Percentiles rank a stretch among this genome's conserved stretches.
Conservation (phyloP, 2,797 vertebrate species). For the Adrianichthys oophorus region DNA sequence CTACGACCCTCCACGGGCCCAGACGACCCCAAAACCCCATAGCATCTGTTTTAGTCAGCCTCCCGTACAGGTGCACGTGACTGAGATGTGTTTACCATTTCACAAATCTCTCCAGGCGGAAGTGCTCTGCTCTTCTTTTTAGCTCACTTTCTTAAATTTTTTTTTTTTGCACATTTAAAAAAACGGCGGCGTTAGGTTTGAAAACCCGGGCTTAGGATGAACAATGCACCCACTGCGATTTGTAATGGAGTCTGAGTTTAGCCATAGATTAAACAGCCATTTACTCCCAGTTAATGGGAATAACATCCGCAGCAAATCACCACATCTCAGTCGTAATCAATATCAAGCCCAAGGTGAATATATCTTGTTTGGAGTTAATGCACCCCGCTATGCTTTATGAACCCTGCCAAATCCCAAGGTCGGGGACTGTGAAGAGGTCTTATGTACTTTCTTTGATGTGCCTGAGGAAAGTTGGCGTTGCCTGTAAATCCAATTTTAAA, state of each 20-base stretch:
- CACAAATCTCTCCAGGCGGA: too few relatives aligned
- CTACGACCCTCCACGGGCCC: too few relatives aligned
- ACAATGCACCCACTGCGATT: slow-evolving; percentile 17
- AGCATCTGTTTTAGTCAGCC: too few relatives aligned
- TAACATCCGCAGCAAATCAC: slow-evolving; percentile 43
- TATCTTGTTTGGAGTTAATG: slow-evolving; percentile 42
- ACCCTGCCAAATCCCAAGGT: slow-evolving; percentile 47
- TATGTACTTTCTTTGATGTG: slow-evolving; percentile 51
- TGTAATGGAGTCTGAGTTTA: slow-evolving; percentile 24
- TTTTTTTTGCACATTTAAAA: too few relatives aligned
- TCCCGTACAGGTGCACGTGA: too few relatives aligned
- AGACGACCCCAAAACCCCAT: too few relatives aligned
- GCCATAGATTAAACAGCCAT: slow-evolving; percentile 37
- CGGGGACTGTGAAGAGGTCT: slow-evolving; percentile 22
- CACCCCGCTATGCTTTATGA: slow-evolving; percentile 27
- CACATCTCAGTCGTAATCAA: slow-evolving; percentile 45
- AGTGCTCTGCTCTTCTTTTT: too few relatives aligned
- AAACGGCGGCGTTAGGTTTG: slow-evolving; percentile 12
- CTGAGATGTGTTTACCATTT: too few relatives aligned
- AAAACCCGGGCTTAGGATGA: neutral
- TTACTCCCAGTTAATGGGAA: slow-evolving; percentile 27
- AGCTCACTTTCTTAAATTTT: too few relatives aligned
- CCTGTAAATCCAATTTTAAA: slow-evolving; percentile 61
- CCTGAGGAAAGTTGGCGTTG: slow-evolving; percentile 32
- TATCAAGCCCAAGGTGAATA: slow-evolving; percentile 48